Conservation (phyloP, 2,113 vertebrate genomes). For the Rutilus rutilus region DNA sequence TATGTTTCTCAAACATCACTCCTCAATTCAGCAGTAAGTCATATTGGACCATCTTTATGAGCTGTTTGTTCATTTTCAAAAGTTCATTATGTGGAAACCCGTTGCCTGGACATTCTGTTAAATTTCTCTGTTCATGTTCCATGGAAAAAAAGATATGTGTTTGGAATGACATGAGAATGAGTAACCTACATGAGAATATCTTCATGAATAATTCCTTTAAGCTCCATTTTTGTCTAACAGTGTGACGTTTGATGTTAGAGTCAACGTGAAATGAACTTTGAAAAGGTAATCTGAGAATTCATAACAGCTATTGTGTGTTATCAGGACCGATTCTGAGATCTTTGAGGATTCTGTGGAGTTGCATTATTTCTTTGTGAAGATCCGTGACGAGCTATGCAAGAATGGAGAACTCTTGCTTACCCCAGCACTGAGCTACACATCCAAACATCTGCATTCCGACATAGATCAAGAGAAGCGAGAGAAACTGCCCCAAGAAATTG, state of each 20-base stretch:
- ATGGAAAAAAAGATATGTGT: not conserved
- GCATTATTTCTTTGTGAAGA: constrained; percentile 97
- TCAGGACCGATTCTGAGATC: constrained; percentile 96
- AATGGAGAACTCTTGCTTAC: constrained; percentile 96
- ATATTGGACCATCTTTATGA: not conserved
- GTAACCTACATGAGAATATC: not conserved
- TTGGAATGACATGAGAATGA: not conserved
- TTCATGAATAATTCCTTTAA: not conserved
- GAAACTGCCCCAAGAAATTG: constrained; percentile 95
- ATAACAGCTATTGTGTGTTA: constrained; percentile 37
- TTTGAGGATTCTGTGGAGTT: constrained; percentile 97
- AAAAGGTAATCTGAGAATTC: not conserved
- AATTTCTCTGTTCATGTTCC: not conserved
- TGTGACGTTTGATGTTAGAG: not conserved
- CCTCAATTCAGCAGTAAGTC: not conserved
- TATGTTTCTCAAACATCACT: not conserved
- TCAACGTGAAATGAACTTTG: not conserved
- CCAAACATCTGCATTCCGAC: constrained; percentile 92
- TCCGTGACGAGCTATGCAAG: constrained; percentile 97
- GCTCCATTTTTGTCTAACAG: not conserved
- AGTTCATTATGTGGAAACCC: not conserved
- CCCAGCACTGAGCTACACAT: constrained; percentile 90
- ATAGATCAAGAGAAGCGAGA: constrained; percentile 97
- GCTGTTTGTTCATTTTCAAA: not conserved
- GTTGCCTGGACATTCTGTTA: not conserved